Evolutionary conservation across 2,888 invertebrate genomes (phyloP).

Genomic region (Drosophila colorata): DNA sequence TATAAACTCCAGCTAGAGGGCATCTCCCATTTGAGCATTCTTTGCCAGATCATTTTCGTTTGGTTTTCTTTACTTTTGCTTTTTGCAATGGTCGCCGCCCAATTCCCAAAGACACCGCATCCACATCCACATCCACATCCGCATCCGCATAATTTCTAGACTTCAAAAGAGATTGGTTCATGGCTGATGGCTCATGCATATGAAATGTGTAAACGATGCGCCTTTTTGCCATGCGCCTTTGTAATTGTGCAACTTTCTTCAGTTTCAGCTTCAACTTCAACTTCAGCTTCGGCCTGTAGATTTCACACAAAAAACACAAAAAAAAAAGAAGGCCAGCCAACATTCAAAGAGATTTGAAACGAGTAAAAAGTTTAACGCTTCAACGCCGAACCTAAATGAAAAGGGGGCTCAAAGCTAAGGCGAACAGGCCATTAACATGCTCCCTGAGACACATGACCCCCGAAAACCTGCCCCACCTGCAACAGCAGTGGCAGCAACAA

Average conservation of each 20-base stretch:
- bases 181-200: conserved; percentile 66
- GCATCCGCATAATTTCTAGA: conserved; percentile 50
- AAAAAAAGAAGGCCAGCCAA: conserved; percentile 24
- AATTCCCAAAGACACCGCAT: conserved; percentile 49
- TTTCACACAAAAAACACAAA: conserved; percentile 16
- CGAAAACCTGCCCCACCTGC: background rate
- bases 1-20: conserved; percentile 1
- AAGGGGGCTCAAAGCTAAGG: conserved; percentile 10
- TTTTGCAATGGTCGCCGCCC: conserved; percentile 53
- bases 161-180: conserved; percentile 70
- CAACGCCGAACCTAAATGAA: conserved; percentile 36
- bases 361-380: conserved; percentile 57
- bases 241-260: conserved; percentile 77
- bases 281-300: background rate
- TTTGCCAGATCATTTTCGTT: background rate
- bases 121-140: conserved; percentile 16
- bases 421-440: conserved; percentile 21
- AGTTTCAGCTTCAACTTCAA: conserved; percentile 14
- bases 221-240: conserved; percentile 54
- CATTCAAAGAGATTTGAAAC: conserved; percentile 34
- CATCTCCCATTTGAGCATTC: background rate
- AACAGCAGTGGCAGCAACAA: no score
- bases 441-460: background rate
- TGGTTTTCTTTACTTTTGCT: background rate
- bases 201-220: conserved; percentile 58